Evolutionary conservation across 1,140 invertebrate genomes (phyloP), one percentile per base, ranked within the genome.

Genomic region (Kradibia gibbosae): DNA sequence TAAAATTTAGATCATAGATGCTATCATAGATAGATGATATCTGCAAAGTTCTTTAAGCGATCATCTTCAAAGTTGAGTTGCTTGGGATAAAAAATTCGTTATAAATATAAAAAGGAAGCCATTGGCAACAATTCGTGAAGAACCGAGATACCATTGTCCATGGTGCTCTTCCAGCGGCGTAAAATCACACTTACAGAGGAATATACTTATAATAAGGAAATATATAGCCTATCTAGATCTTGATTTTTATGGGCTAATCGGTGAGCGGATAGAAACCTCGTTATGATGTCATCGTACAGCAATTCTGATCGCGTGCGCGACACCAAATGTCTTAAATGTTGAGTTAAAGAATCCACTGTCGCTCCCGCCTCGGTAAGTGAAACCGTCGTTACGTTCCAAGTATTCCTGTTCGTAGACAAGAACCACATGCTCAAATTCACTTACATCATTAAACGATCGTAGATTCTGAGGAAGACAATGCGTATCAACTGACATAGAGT

Each of bases 291-390:
- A 25, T 25, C n/a, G 60, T 25, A 28, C 25, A 25, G 70, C 28
- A 36, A 39, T 67, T 36, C 1, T 65, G 36, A 36, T 67, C 62
- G 62, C 36, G 34, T 39, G 70, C 70, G 13, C 65, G 65, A 10
- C 31, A 22, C 10, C 65, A 86, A 85, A 88, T 86, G 80, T 81
- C 74, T 87, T 82, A 78, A 85, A 87, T 78, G 75, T 78, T 53
- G 53, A 84, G 84, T 88, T 88, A 88, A 87, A 84, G 85, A 86
- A 78, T 84, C 80, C 55, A 22, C 25, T 31, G 34, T 34, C 53
- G 36, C 70, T n/a, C 11, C 34, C 83, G 83, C 71, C 82, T 85
- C 82, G n/a, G 83, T 86, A 84, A 86, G 81, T 86, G 83, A 85
- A 87, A 86, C 85, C 77, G 84, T 82, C 84, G 84, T 85, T 85